Conservation (phyloP, 2,113 vertebrate species). For the Vulpes ferrilata region DNA sequence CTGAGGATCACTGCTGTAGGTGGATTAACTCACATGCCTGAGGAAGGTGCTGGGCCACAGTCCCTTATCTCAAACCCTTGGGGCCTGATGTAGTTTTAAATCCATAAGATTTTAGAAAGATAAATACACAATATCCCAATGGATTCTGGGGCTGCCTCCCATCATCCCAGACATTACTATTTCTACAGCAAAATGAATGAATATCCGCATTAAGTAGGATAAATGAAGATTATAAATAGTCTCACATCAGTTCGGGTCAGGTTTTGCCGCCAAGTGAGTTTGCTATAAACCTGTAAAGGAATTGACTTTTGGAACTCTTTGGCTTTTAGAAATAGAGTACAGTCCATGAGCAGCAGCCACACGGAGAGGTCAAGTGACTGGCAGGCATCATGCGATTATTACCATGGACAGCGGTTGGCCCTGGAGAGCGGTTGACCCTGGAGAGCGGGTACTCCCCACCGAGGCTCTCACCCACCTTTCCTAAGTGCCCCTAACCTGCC, state of each 20-base stretch:
- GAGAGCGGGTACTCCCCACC: neutral
- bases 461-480: fast-evolving
- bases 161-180: fast-evolving
- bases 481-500: neutral
- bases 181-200: neutral
- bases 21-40: neutral
- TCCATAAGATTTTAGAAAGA: neutral
- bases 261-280: neutral
- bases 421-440: neutral
- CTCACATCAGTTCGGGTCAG: fast-evolving
- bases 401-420: neutral
- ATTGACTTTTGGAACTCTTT: neutral
- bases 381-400: fast-evolving
- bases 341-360: neutral
- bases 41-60: neutral
- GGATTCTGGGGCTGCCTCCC: neutral
- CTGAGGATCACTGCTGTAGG: neutral
- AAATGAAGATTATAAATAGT: neutral
- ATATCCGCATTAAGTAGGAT: neutral
- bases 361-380: too few species aligned
- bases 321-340: neutral
- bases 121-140: fast-evolving
- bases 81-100: neutral
- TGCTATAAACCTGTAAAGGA: neutral
- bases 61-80: neutral